A percentile compares a stretch with the other conserved stretches of the same genome.
These are phyloP conservation scores for Lamellibrachia columna DNA, from an alignment of 2,888 invertebrate species.

Conservation along the genomic window DNA sequence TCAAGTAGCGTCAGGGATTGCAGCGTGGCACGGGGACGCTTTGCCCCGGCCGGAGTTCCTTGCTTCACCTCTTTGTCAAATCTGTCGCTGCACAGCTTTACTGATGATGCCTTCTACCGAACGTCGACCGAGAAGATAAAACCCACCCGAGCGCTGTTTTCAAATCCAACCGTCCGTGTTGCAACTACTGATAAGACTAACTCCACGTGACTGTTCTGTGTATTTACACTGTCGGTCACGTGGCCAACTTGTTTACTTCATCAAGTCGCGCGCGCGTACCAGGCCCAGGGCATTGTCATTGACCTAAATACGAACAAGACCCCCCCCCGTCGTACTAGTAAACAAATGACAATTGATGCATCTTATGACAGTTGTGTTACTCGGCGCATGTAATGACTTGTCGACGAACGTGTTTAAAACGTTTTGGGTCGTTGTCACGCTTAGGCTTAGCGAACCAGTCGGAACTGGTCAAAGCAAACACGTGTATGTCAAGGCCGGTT, in stretches of 20 bases:
- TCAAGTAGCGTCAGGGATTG: neutral
- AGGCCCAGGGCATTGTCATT: neutral
- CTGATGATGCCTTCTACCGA: neutral
- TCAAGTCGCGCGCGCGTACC: neutral
- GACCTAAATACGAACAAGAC: neutral
- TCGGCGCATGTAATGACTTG: neutral
- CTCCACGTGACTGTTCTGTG: neutral
- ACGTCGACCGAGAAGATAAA: neutral
- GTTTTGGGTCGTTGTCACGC: neutral
- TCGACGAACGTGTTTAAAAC: neutral
- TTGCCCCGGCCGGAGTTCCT: slow-evolving; percentile 9
- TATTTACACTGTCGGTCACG: slow-evolving; percentile 6
- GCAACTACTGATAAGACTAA: neutral
- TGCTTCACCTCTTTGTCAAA: neutral
- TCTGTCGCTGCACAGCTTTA: neutral
- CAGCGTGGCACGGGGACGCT: slow-evolving; percentile 11
- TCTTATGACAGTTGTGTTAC: neutral
- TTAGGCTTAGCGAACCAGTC: neutral
- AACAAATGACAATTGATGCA: neutral
- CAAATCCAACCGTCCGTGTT: slow-evolving; percentile 3
- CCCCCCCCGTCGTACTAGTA: neutral
- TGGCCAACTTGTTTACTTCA: slow-evolving; percentile 6
- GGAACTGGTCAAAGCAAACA: neutral
- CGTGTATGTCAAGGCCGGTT: neutral
- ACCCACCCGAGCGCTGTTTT: neutral